Evolutionary conservation across 2,113 vertebrate genomes (phyloP).

Genomic region (Dendropsophus ebraccatus): DNA sequence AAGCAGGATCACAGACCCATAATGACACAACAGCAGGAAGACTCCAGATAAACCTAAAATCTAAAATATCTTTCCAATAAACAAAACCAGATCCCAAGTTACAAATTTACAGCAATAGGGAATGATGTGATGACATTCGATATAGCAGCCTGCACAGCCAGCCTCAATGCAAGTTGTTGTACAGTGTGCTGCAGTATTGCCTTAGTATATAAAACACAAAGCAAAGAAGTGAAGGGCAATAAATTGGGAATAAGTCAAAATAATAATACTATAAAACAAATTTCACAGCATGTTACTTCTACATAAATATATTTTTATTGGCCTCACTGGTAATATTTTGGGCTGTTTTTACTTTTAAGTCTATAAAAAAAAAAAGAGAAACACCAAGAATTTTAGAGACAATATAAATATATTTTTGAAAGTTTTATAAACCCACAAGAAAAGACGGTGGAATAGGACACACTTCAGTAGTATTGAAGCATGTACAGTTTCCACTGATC

Average conservation of each 20-base stretch:
- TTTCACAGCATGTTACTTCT: background rate
- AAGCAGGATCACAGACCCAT: background rate
- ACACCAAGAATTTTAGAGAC: too few relatives aligned
- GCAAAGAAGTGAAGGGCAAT: background rate
- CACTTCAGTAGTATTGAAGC: too few relatives aligned
- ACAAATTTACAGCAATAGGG: background rate
- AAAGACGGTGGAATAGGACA: too few relatives aligned
- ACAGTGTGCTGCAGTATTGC: background rate
- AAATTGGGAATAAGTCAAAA: background rate
- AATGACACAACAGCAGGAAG: background rate
- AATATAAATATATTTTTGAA: too few relatives aligned
- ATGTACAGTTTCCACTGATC: too few relatives aligned
- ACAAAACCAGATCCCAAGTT: background rate
- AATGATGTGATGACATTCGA: background rate
- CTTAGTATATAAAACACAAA: background rate
- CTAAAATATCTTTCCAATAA: background rate
- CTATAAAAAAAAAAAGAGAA: too few relatives aligned
- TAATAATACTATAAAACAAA: background rate
- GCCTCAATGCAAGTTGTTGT: background rate
- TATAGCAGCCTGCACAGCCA: too few relatives aligned
- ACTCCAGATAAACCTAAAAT: background rate
- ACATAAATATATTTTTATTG: background rate
- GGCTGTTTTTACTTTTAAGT: too few relatives aligned
- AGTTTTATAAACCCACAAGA: too few relatives aligned
- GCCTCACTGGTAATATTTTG: background rate